Base-by-base conservation (phyloP, 2,797 vertebrate species). In the Arnoldichthys spilopterus region DNA sequence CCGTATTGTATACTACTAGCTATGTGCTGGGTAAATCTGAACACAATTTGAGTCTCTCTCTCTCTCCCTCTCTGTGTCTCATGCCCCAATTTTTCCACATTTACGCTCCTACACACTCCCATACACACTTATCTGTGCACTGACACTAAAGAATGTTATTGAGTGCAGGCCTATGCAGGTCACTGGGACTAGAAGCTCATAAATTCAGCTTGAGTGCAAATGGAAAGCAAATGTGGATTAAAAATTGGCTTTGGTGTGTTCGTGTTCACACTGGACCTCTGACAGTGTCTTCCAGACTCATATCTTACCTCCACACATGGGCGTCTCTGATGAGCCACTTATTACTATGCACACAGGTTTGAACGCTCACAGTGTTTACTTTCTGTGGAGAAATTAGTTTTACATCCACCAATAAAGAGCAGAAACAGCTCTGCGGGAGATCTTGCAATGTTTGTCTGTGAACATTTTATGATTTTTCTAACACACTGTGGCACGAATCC, bases 351-450 rank as follows among this genome's bases (percentile, higher is more conserved):
- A 82, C 79, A 70, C 77, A 4, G 1, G 12, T 58, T 79, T 85
- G 87, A 88, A 89, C 86, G 86, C 69, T 69, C 0, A 12, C 53
- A 85, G 86, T 85, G 83, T 88, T 86, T 79, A 83, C 85, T 85
- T 86, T 86, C n/a, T 51, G 26, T 12, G 12, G 49, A 83, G 83
- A 56, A 85, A 90, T 84, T 83, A 86, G 78, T 82, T 78, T 88
- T 80, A 82, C 85, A 76, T 85, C 81, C 84, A 86, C 77, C 56
- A 67, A 80, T 87, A 84, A 89, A 86, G 71, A 79, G 80, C 69
- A 43, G 76, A 87, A n/a, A 86, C 75, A 77, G 62, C 83, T 76
- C 77, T 74, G 78, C 11, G 76, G 85, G 59, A 72, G 81, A 76
- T 7, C 40, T 15, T 49, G 20, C 24, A 18, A 49, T 47, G 40